phyloP scores from a whole-genome alignment of 2,797 vertebrate species.

The Melopsittacus undulatus region DNA sequence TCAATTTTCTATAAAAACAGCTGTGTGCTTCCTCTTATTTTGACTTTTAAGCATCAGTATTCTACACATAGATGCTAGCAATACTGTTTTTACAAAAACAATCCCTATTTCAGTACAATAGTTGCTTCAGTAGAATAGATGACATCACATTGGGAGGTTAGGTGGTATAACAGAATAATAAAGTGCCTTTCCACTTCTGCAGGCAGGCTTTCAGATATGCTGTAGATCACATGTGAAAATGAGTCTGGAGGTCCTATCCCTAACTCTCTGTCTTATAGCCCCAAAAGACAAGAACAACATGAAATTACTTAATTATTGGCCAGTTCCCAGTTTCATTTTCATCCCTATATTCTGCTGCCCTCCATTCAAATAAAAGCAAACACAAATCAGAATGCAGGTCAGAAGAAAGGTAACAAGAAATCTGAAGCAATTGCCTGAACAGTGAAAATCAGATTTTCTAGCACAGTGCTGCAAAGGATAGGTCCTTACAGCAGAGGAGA shows the following conservation, averaged over 20 bases:
- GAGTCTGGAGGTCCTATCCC: neutral
- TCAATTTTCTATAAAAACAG: neutral
- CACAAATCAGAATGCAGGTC: neutral
- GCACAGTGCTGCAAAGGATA: neutral
- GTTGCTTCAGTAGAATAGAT: neutral
- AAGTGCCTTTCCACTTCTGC: conserved; percentile 8
- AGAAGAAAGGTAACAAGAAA: neutral
- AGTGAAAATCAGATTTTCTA: neutral
- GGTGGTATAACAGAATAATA: neutral
- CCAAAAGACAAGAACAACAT: neutral
- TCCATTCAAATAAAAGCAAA: neutral
- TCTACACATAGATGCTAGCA: neutral
- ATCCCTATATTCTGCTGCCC: neutral
- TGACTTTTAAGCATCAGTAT: neutral
- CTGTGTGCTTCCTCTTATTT: neutral
- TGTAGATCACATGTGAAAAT: neutral
- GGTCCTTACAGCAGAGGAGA: neutral
- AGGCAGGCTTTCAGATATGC: neutral
- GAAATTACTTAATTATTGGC: neutral
- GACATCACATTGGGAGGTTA: neutral
- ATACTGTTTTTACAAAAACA: neutral
- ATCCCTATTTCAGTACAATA: neutral
- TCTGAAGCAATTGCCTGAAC: neutral
- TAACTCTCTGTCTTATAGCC: neutral
- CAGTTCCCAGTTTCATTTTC: conserved; percentile 25